These are phyloP conservation scores for Ciconia maguari DNA, from an alignment of 2,113 vertebrate genomes.

Conservation along the genomic window DNA sequence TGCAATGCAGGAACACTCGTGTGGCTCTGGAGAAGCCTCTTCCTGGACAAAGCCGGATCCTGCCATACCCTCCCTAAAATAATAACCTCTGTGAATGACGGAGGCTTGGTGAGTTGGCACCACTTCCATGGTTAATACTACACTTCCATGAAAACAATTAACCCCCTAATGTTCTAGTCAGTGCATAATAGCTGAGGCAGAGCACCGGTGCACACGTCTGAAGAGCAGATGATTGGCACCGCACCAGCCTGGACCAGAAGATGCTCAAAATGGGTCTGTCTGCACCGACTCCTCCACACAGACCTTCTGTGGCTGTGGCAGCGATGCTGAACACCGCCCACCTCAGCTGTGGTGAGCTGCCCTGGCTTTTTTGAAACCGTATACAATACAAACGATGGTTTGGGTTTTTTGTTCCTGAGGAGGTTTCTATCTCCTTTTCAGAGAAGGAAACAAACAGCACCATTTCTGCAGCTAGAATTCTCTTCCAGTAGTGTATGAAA, in stretches of 20 bases:
- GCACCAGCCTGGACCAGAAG: neutral
- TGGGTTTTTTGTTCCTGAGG: neutral
- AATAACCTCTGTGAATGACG: neutral
- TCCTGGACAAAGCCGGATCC: neutral
- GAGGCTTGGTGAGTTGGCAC: neutral
- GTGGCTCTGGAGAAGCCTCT: neutral
- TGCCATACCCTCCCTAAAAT: neutral
- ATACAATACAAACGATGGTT: neutral
- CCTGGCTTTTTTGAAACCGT: neutral
- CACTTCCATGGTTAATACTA: neutral
- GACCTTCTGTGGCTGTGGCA: neutral
- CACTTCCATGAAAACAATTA: neutral
- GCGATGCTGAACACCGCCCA: neutral
- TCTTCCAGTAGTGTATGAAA: neutral
- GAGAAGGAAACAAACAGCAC: neutral
- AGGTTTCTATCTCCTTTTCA: neutral
- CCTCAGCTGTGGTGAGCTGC: neutral
- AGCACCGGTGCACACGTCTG: neutral
- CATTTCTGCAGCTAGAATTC: neutral
- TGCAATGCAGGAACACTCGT: fast-evolving
- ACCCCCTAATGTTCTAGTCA: neutral
- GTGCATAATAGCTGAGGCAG: neutral
- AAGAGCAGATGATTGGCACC: neutral
- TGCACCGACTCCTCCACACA: neutral
- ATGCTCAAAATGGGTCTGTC: neutral